Evolutionary conservation across 2,113 vertebrate genomes (phyloP).

Genomic region (Ammospiza caudacuta): DNA sequence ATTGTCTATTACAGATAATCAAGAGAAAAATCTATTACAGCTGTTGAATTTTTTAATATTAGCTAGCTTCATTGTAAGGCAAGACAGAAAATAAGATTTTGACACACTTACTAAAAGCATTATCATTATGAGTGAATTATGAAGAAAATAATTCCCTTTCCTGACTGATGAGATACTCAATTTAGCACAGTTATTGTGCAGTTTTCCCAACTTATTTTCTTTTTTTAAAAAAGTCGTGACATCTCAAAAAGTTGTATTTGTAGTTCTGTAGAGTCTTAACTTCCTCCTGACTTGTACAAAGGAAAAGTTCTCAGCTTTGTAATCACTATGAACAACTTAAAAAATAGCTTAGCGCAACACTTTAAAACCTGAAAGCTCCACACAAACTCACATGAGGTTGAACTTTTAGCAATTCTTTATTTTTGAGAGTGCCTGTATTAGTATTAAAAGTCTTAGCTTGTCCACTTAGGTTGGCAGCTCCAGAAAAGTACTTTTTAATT

Average conservation of each 20-base stretch:
- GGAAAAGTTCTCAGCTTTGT: not conserved
- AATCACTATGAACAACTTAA: not conserved
- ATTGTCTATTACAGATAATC: not conserved
- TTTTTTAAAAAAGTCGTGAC: not conserved
- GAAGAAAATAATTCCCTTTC: not conserved
- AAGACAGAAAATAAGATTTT: not conserved
- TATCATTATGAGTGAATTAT: not conserved
- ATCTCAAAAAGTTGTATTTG: not conserved
- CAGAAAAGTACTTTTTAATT: not conserved
- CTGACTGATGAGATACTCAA: not conserved
- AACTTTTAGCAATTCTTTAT: not conserved
- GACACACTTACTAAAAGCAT: not conserved
- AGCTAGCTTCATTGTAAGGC: not conserved
- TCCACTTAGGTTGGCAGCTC: not conserved
- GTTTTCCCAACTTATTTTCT: not conserved
- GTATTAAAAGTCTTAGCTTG: not conserved
- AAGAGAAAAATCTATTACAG: not conserved
- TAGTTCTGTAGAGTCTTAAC: not conserved
- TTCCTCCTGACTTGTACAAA: not conserved
- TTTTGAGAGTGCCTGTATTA: not conserved
- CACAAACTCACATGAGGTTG: not conserved
- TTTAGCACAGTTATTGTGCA: not conserved
- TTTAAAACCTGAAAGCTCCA: not conserved
- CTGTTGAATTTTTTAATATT: not conserved
- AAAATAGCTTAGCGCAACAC: not conserved